These are phyloP conservation scores for Erynnis tages DNA, from an alignment of 2,888 invertebrate genomes.

Conservation along the genomic window DNA sequence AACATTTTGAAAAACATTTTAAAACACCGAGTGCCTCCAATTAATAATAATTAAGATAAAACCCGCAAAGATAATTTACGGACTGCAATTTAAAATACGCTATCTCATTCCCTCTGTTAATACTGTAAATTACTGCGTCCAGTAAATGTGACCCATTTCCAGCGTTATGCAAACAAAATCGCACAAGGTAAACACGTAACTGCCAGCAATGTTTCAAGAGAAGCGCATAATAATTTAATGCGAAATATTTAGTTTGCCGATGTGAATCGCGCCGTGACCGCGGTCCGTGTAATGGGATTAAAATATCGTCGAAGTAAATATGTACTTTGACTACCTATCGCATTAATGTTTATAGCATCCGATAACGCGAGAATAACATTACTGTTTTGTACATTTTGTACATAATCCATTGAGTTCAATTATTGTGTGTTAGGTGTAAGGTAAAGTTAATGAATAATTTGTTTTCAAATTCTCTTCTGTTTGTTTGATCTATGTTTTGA, in stretches of 20 bases:
- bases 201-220: constrained; percentile 15
- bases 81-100: no score
- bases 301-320: constrained; percentile 26
- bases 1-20: no score
- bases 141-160: constrained; percentile 20
- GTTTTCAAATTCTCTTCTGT: no score
- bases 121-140: constrained; percentile 9
- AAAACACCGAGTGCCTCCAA: no score
- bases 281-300: constrained; percentile 24
- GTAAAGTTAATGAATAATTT: not conserved
- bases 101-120: constrained; percentile 6
- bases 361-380: constrained; percentile 8
- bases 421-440: not conserved
- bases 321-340: constrained; percentile 21
- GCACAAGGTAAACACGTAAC: constrained; percentile 17
- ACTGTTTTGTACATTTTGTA: constrained; percentile 16
- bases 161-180: constrained; percentile 9
- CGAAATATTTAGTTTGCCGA: constrained; percentile 27
- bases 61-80: not conserved
- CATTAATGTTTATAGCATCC: constrained; percentile 17
- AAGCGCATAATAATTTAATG: constrained; percentile 26
- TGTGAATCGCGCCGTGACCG: constrained; percentile 22
- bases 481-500: no score
- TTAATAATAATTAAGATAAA: not conserved
- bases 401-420: not conserved